Conservation (phyloP, 2,888 invertebrate genomes). For the Camponotus fellah region DNA sequence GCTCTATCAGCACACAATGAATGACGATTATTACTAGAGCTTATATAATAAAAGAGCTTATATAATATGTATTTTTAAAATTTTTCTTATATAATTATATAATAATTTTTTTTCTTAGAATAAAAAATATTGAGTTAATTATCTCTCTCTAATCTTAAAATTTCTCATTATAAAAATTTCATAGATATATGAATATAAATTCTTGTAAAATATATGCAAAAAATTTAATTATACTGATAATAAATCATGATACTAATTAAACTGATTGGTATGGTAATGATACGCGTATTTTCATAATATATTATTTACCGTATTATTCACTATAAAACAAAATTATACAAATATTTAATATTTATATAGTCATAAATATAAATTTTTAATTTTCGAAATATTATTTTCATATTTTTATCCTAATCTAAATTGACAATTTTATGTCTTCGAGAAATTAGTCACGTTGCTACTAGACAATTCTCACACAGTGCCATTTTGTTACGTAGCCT, state of each 20-base stretch:
- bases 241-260: not conserved
- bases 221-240: conserved; percentile 4
- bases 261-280: not conserved
- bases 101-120: too few relatives aligned
- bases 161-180: not conserved
- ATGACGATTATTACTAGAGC: too few relatives aligned
- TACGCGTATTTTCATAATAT: not conserved
- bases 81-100: too few relatives aligned
- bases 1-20: too few relatives aligned
- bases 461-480: not conserved
- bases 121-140: too few relatives aligned
- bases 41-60: too few relatives aligned
- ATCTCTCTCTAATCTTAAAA: too few relatives aligned
- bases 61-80: too few relatives aligned
- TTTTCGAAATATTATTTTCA: conserved; percentile 4
- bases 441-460: conserved; percentile 13
- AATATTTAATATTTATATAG: not conserved
- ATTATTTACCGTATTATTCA: too few relatives aligned
- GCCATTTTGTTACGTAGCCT: conserved; percentile 5
- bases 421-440: not conserved
- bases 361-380: not conserved
- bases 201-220: not conserved
- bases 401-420: not conserved
- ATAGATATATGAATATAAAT: not conserved
- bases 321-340: not conserved